Base-by-base conservation (phyloP, 2,797 vertebrate species). In the Aulostomus chinensis region DNA sequence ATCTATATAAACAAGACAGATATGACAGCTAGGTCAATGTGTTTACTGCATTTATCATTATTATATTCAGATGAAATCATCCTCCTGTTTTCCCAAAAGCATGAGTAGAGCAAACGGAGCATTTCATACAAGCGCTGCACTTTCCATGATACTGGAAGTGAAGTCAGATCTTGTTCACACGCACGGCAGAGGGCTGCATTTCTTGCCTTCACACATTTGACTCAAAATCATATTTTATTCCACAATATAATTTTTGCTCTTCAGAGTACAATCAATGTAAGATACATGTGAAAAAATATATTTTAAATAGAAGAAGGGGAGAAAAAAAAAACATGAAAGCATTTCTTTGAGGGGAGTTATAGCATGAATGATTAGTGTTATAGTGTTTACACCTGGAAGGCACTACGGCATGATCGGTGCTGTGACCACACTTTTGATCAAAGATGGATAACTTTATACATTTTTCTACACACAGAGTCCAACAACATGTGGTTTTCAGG, bases 221-320 rank as follows among this genome's bases (percentile, higher is more conserved):
- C 16, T 30, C 17, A 5, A 50, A 37, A 80, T 78, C 78, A 83
- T 86, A 78, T 91, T 91, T 96, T 95, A 94, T 85, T 86, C 82
- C 80, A 93, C 89, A 94, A 92, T 91, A 93, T 85, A 81, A 91
- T 77, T 91, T 78, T 86, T 92, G 83, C 86, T 94, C 88, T 92
- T 90, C 73, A 85, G 84, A 89, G 78, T 91, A 90, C 90, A 91
- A 84, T 80, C 81, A 56, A 80, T 91, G 62, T 59, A 83, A 84
- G 78, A 75, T 89, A 86, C 61, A 85, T 78, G 63, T 83, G 84
- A 87, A 78, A 88, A 89, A 83, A 89, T 84, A 87, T 69, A 65
- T 76, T 93, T 92, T 93, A 91, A 92, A 92, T 89, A 91, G 66
- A 77, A 62, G 68, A 62, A 58, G 49, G 68, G 80, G n/a, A n/a